Evolutionary conservation across 92 coral and sea anemone genomes (phyloP), one percentile per base, ranked within the genome.

Genomic region (Palythoa grandiflora): DNA sequence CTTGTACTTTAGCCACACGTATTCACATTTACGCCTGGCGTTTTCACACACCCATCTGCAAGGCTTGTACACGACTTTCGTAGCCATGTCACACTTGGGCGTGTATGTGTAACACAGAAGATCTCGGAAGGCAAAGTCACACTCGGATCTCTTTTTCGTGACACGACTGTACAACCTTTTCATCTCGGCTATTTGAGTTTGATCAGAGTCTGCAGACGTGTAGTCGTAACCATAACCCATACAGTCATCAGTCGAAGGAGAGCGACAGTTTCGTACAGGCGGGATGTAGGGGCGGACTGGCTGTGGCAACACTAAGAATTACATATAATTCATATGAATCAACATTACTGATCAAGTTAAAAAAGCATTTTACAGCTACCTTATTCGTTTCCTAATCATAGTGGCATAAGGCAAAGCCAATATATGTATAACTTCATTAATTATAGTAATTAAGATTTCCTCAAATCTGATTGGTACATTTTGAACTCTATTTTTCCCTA

Each of bases 131-230:
- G 75, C 86, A 65, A 3, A 39, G 6, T 66, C 15, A 11, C 75
- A 81, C 2, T 6, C 38, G 47, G 40, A n/a, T 48, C 39, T 81
- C 40, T 81, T 81, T 14, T 16, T 81, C 0, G 16, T 66, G 11
- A 81, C 86, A 6, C 38, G 7, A 5, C 3, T 75, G 48, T 81
- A 81, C 11, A 81, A 16, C 13, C 10, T 65, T 48, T 47, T 81
- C 61, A 81, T 66, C 74, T 81, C 66, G 15, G 44, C 44, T 44
- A 81, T 81, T 6, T 81, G 86, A 21, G 55, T 65, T 63, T 81
- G 86, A 65, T 81, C 86, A 6, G 86, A 81, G 37, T 81, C 86
- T 5, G 61, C 86, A 14, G 86, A 81, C 0, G 86, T 81, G 37
- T 63, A 81, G 0, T 20, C 20, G 6, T 65, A 65, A 20, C 86